A percentile compares a stretch with the other conserved stretches of the same genome.
phyloP scores from a whole-genome alignment of 2,113 vertebrate species.

The Otocyon megalotis region DNA sequence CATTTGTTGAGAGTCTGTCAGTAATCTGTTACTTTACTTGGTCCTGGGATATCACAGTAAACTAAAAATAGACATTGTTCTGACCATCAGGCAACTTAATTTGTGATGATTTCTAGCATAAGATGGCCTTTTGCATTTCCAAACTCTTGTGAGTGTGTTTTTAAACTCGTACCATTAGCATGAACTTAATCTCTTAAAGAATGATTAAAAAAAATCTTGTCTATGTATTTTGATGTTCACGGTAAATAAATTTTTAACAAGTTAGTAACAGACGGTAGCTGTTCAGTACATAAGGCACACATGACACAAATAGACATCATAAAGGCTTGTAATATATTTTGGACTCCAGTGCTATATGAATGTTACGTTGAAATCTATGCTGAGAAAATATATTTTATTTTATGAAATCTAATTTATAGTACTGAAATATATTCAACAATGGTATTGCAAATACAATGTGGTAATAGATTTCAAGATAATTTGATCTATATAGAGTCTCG shows the following conservation, averaged over 20 bases:
- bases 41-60: background rate
- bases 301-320: background rate
- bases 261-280: background rate
- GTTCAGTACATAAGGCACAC: background rate
- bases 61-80: background rate
- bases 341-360: background rate
- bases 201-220: background rate
- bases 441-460: background rate
- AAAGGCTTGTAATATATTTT: constrained; percentile 37
- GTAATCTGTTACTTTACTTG: background rate
- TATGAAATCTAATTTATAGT: constrained; percentile 17
- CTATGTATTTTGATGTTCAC: background rate
- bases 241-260: background rate
- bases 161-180: background rate
- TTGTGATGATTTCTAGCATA: background rate
- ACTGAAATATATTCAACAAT: background rate
- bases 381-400: constrained; percentile 15
- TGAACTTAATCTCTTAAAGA: background rate
- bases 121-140: background rate
- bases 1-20: background rate
- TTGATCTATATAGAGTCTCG: background rate
- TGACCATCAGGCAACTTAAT: background rate
- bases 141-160: background rate
- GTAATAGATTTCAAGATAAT: background rate
- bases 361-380: background rate